A percentile compares a stretch with the other conserved stretches of the same genome.
Conservation (phyloP, 2,113 vertebrate genomes). For the Anarrhichthys ocellatus region DNA sequence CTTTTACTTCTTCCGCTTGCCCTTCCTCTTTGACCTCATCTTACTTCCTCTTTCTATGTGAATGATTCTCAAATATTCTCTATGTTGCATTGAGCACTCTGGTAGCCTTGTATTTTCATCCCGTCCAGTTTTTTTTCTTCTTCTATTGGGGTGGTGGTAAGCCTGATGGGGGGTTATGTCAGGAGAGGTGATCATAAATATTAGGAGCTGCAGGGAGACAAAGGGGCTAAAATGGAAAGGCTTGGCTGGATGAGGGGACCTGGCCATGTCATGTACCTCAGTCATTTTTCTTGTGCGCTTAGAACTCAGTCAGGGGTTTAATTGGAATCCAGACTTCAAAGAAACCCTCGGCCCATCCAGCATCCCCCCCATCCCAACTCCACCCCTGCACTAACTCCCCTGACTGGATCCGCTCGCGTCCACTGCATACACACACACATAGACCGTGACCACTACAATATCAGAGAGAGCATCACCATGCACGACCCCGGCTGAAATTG, state of each 20-base stretch:
- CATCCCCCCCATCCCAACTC: constrained; percentile 74
- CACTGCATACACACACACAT: constrained; percentile 72
- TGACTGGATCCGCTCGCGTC: constrained; percentile 76
- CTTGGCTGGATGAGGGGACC: constrained; percentile 90
- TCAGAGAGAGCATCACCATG: constrained; percentile 78
- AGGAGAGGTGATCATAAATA: constrained; percentile 89
- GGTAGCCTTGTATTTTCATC: constrained; percentile 70
- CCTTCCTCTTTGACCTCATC: constrained; percentile 32
- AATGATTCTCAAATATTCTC: constrained; percentile 69
- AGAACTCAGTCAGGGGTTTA: constrained; percentile 99
- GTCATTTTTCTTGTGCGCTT: constrained; percentile 95
- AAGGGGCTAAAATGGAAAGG: constrained; percentile 90
- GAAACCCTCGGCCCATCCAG: constrained; percentile 90
- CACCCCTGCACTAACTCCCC: constrained; percentile 83
- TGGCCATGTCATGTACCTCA: constrained; percentile 93
- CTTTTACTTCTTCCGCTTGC: constrained; percentile 17
- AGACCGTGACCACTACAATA: constrained; percentile 80
- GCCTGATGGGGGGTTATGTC: constrained; percentile 83
- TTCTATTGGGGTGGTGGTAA: constrained; percentile 54
- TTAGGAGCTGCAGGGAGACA: constrained; percentile 90
- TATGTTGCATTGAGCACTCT: constrained; percentile 60
- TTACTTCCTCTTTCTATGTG: constrained; percentile 30
- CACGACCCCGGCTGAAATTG: constrained; percentile 72
- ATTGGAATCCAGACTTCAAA: constrained; percentile 99
- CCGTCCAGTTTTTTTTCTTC: constrained; percentile 55